Conservation (phyloP, 2,888 invertebrate species). For the Ctenicera cuprea region DNA sequence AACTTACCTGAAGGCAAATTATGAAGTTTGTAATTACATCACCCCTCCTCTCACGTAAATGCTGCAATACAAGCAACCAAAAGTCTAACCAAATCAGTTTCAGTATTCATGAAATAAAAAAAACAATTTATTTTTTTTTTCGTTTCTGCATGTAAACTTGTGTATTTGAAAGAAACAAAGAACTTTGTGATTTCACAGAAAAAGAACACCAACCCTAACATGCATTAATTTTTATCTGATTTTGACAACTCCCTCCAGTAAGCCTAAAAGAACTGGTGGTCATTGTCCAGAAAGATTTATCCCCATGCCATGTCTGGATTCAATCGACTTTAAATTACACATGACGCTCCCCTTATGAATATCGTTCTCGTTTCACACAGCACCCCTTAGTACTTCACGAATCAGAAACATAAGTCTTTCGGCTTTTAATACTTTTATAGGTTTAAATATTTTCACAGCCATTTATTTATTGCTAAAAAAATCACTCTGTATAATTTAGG, state of each 20-base stretch:
- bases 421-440: no score
- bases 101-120: no score
- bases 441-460: no score
- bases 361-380: not conserved
- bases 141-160: no score
- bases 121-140: no score
- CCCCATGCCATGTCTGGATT: not conserved
- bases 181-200: not conserved
- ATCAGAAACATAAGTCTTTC: no score
- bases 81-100: no score
- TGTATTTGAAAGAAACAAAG: not conserved
- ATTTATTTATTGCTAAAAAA: no score
- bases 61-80: no score
- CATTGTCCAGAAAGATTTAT: conserved; percentile 11
- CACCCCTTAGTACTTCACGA: no score
- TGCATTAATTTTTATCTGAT: conserved; percentile 12
- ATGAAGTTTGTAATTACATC: conserved; percentile 4
- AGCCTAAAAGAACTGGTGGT: not conserved
- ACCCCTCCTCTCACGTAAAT: not conserved
- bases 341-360: conserved; percentile 10
- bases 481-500: no score
- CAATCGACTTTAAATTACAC: conserved; percentile 24
- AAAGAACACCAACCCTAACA: not conserved
- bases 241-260: conserved; percentile 3
- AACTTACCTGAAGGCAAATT: not conserved